A percentile compares a stretch with the other conserved stretches of the same genome.
Evolutionary conservation across 2,797 vertebrate species (phyloP).

Genomic region (Pangasius sanitwongsei): DNA sequence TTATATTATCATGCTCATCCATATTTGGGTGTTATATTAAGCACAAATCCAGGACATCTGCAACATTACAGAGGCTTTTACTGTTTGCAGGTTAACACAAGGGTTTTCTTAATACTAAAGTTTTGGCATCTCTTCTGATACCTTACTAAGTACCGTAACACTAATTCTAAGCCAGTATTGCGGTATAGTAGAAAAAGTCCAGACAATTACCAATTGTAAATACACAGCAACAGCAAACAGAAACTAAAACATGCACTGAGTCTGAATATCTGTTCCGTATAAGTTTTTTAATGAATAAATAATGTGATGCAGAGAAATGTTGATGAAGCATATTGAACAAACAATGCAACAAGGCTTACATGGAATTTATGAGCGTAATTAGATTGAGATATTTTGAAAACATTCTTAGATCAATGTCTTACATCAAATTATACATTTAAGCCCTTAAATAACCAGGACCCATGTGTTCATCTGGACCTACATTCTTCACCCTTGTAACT

Average conservation of each 20-base stretch:
- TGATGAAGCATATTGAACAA: not conserved
- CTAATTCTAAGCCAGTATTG: not conserved
- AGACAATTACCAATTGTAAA: not conserved
- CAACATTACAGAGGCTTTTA: not conserved
- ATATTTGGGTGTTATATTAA: not conserved
- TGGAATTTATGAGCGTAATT: not conserved
- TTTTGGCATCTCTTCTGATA: not conserved
- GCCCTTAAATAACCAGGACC: not conserved
- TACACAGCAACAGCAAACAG: not conserved
- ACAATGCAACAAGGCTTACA: not conserved
- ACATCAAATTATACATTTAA: not conserved
- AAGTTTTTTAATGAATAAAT: conserved; percentile 6
- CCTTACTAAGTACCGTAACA: not conserved
- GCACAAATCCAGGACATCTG: not conserved
- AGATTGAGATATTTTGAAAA: not conserved
- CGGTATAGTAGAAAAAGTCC: not conserved
- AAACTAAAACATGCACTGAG: not conserved
- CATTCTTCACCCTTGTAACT: not conserved
- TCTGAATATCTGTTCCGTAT: conserved; percentile 12
- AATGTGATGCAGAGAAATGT: not conserved
- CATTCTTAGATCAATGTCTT: not conserved
- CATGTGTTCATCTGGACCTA: not conserved
- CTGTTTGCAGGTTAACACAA: not conserved
- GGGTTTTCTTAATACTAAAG: not conserved
- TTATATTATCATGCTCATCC: not conserved